Evolutionary conservation across 2,113 vertebrate genomes (phyloP), one percentile per base, ranked within the genome.

Genomic region (Ellobius talpinus): DNA sequence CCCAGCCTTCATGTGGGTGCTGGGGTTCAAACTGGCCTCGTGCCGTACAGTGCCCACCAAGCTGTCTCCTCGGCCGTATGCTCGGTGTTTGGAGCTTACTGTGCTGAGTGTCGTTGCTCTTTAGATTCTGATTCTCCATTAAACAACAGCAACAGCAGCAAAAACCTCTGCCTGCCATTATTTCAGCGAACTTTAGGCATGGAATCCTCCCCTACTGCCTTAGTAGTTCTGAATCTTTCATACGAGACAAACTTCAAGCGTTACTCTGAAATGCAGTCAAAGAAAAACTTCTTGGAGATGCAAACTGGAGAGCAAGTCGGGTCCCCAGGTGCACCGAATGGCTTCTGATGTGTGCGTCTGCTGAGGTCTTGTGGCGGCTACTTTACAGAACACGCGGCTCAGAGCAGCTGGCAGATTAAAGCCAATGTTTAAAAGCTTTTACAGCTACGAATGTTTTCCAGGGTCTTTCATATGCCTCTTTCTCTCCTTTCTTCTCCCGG

Each of bases 391-490:
- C 94, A 70, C 90, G 6, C 95, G 58, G 96, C 97, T 76, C 85
- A 94, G 87, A 96, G 78, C 98, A 98, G 98, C 98, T 98, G 98
- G 95, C 96, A 87, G 96, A 97, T 98, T 78, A 98, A 98, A 98
- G 98, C 97, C 90, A 66, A 95, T 89, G 39, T 90, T 87, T 79
- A 81, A 97, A 93, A 93, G 78, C 73, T 95, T 97, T 94, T 79
- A 97, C 31, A 78, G 76, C 50, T 85, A 33, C 8, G 94, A 55
- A 55, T 74, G 79, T 93, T 93, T 95, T 94, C 87, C 94, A 96
- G 88, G 90, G 76, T 68, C 92, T 97, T 97, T 97, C 90, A 76
- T 72, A 91, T 36, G 87, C 78, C 96, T 87, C 90, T 78, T 52
- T 96, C 79, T 96, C 63, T 52, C 85, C 39, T 94, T 96, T 96